Conservation (phyloP, 2,888 invertebrate genomes). For the Graphium colonna region DNA sequence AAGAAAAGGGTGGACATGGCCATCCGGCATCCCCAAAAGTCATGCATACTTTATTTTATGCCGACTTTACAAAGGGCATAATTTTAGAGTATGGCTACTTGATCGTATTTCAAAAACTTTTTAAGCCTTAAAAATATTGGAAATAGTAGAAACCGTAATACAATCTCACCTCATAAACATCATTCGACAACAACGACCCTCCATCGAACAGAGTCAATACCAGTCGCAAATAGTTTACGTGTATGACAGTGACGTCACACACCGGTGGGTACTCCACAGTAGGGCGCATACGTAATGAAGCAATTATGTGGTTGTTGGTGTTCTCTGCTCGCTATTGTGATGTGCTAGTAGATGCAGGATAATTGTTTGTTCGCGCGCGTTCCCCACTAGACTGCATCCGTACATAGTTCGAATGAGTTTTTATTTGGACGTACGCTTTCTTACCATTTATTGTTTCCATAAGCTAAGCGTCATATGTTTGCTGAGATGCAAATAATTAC, state of each 20-base stretch:
- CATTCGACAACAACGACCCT: not conserved
- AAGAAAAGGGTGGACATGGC: too few species aligned
- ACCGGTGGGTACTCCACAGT: not conserved
- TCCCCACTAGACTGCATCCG: conserved; percentile 5
- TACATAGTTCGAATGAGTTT: not conserved
- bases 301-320: conserved; percentile 10
- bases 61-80: too few species aligned
- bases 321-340: not conserved
- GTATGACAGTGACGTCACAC: conserved; percentile 6
- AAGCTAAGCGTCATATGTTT: too few species aligned
- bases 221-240: conserved; percentile 4
- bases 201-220: not conserved
- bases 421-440: too few species aligned
- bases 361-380: conserved; percentile 10
- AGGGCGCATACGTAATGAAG: conserved; percentile 17
- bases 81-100: too few species aligned
- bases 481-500: too few species aligned
- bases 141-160: too few species aligned
- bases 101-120: too few species aligned
- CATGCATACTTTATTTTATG: too few species aligned
- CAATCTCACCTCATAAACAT: not conserved
- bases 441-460: too few species aligned
- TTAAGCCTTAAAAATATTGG: too few species aligned
- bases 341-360: conserved; percentile 1
- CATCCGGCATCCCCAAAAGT: too few species aligned